phyloP scores from a whole-genome alignment of 1,140 invertebrate genomes.

The Drosophila seguyi region DNA sequence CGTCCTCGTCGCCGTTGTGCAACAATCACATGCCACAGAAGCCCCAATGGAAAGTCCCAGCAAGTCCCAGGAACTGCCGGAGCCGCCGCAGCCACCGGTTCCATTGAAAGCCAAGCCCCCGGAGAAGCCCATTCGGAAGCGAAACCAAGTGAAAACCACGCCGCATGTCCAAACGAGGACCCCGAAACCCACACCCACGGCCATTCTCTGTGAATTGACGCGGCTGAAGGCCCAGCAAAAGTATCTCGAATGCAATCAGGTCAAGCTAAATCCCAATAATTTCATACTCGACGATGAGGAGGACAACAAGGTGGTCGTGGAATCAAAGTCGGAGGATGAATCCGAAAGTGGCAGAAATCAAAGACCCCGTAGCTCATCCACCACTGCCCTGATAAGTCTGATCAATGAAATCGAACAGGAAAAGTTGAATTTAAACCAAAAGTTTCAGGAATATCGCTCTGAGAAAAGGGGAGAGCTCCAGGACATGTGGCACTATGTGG shows the following conservation, averaged over 20 bases:
- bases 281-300: conserved; percentile 38
- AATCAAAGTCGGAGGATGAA: not conserved
- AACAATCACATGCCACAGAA: conserved; percentile 64
- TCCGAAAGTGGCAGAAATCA: not conserved
- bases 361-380: conserved; percentile 42
- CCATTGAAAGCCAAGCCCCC: conserved; percentile 32
- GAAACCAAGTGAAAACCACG: conserved; percentile 27
- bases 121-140: conserved; percentile 47
- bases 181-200: conserved; percentile 58
- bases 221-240: conserved; percentile 81
- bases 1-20: conserved; percentile 49
- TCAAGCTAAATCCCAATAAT: conserved; percentile 68
- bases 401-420: conserved; percentile 71
- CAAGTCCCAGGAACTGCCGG: conserved; percentile 11
- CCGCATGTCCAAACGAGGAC: not conserved
- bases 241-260: conserved; percentile 82
- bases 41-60: conserved; percentile 24
- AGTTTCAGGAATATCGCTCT: conserved; percentile 46
- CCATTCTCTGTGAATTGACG: conserved; percentile 75
- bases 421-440: conserved; percentile 48
- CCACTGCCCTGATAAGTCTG: conserved; percentile 30
- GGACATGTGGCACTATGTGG: conserved; percentile 71
- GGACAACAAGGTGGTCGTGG: not conserved
- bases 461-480: conserved; percentile 55
- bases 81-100: not conserved